Evolutionary conservation across 2,113 vertebrate genomes (phyloP).

Genomic region (Lophura nycthemera): DNA sequence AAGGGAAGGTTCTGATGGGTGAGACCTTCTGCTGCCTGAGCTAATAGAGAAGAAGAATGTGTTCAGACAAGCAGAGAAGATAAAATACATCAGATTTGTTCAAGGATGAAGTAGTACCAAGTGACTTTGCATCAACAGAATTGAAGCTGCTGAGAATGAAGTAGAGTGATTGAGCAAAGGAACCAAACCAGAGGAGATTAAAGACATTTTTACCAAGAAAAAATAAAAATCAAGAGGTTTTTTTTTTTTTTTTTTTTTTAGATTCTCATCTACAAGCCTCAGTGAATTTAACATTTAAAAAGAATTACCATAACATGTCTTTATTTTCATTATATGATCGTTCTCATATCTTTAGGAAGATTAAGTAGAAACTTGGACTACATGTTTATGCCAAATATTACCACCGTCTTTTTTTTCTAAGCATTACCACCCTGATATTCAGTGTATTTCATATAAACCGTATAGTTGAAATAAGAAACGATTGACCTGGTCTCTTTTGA

Average conservation of each 20-base stretch:
- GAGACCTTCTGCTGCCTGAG: conserved; percentile 20
- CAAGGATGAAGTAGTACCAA: conserved; percentile 49
- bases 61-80: conserved; percentile 41
- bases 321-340: not conserved
- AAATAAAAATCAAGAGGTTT: not conserved
- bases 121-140: not conserved
- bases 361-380: not conserved
- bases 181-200: not conserved
- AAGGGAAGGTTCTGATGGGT: not conserved
- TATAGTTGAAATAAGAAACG: not conserved
- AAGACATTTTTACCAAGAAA: not conserved
- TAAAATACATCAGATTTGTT: conserved; percentile 36
- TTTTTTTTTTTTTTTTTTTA: not conserved
- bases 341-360: not conserved
- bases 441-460: not conserved
- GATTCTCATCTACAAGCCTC: not conserved
- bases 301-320: not conserved
- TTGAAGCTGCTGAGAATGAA: not conserved
- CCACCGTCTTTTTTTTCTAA: not conserved
- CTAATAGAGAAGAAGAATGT: conserved; percentile 42
- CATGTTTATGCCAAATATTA: not conserved
- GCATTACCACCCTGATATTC: not conserved
- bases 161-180: not conserved
- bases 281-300: not conserved
- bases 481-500: not conserved